Percentiles rank a stretch among this genome's conserved stretches.
Evolutionary conservation across 2,797 vertebrate species (phyloP).

Genomic region (Loris lydekkerianus): DNA sequence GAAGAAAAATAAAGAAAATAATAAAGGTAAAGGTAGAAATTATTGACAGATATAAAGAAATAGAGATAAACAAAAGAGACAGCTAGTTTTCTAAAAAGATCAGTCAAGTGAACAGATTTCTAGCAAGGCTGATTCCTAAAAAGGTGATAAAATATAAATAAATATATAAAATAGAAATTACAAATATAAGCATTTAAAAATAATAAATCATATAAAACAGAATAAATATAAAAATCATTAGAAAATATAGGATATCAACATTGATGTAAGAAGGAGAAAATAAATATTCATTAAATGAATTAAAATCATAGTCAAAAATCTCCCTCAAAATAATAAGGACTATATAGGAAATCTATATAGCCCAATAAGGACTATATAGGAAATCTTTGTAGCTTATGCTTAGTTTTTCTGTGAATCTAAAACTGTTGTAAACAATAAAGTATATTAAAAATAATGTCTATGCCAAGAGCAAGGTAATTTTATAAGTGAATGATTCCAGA

Average conservation of each 20-base stretch:
- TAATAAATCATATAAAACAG: neutral
- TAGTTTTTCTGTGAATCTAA: neutral
- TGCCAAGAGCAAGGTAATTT: neutral
- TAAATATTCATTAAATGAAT: neutral
- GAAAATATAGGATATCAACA: neutral
- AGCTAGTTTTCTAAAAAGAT: neutral
- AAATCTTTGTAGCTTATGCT: neutral
- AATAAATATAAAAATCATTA: conserved; percentile 14
- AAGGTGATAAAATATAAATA: neutral
- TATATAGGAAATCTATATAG: too few relatives aligned
- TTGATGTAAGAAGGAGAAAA: neutral
- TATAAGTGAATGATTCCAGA: neutral
- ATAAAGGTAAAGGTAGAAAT: conserved; percentile 13
- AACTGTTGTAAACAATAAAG: neutral
- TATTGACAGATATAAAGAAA: neutral
- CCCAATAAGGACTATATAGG: neutral
- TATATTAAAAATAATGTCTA: neutral
- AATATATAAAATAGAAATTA: neutral
- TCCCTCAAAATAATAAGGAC: neutral
- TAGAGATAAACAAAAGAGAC: neutral
- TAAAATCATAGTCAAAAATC: conserved; percentile 23
- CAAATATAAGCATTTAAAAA: conserved; percentile 16
- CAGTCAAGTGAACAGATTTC: neutral
- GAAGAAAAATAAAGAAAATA: neutral
- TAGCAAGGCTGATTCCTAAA: neutral